Base-by-base conservation (phyloP, 64 coral and sea anemone species). In the Montipora efflorescens region DNA sequence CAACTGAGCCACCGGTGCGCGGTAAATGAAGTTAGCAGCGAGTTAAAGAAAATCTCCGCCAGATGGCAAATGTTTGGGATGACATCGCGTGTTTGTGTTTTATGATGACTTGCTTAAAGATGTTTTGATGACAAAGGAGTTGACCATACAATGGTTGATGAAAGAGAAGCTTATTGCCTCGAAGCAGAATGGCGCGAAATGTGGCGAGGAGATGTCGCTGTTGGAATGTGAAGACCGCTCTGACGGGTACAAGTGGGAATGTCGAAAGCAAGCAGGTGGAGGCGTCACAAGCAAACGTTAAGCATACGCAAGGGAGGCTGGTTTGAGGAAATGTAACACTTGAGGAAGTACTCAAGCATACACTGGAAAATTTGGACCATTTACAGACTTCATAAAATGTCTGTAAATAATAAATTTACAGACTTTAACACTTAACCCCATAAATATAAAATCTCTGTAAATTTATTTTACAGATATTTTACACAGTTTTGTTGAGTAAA, bases 141-240 rank as follows among this genome's bases (percentile, higher is more conserved):
- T 71, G 67, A 71, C 61, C 5, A 66, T 66, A 66, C 61, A 66
- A 66, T 66, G 61, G 61, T 66, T 66, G 61, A 66, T 66, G 67
- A 71, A 71, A 71, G 20, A 71, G 67, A 71, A 71, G 67, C 67
- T 75, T 20, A 88, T 88, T 49, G 76, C 76, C 46, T 79, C 76
- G 3, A 79, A 79, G 16, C 76, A 48, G 15, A 19, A 47, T n/a
- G 50, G 76, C 76, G 12, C 76, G 48, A 51, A 48, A 48, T 79
- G 76, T 49, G 47, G 16, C 16, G 76, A 16, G 14, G 11, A 51
- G 16, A 79, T 79, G 76, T 46, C 44, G 15, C 48, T 79, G 76
- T 46, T 79, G 16, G 76, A 79, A 79, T 79, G 76, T 79, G 47
- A 46, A 48, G 76, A 79, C 16, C 43, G 76, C 16, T 79, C 47